A percentile compares a stretch with the other conserved stretches of the same genome.
Evolutionary conservation across 2,888 invertebrate species (phyloP).

Genomic region (Eilema griseolum): DNA sequence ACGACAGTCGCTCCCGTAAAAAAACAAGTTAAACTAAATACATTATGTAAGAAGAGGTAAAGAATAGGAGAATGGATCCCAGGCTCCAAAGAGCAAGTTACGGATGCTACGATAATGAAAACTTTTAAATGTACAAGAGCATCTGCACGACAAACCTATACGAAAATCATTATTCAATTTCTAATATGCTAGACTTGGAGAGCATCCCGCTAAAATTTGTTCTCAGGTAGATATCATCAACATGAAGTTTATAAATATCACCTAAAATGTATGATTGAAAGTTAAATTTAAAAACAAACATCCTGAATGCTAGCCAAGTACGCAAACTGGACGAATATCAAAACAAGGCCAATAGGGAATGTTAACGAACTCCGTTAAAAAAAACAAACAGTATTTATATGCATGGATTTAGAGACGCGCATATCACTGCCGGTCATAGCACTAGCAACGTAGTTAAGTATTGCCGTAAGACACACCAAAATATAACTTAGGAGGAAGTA

Average conservation of each 20-base stretch:
- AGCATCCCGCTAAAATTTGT: background rate
- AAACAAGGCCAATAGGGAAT: constrained; percentile 40
- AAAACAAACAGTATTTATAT: constrained; percentile 44
- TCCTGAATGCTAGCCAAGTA: constrained; percentile 61
- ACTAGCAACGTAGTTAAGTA: constrained; percentile 39
- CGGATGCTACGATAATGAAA: background rate
- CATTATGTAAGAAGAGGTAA: background rate
- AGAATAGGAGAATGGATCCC: background rate
- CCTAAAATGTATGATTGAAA: constrained; percentile 25
- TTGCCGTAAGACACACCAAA: constrained; percentile 28
- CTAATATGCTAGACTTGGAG: background rate
- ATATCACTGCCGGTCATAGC: constrained; percentile 33
- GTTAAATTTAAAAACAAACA: constrained; percentile 49
- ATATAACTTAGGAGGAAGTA: constrained; percentile 19
- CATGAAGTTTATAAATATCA: constrained; percentile 2
- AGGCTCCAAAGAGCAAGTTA: background rate
- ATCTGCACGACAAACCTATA: too few relatives aligned
- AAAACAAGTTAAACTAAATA: background rate
- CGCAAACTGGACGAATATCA: constrained; percentile 43
- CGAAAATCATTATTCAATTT: background rate
- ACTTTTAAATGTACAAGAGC: background rate
- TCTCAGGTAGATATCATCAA: background rate
- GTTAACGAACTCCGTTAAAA: constrained; percentile 47
- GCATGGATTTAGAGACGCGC: constrained; percentile 41
- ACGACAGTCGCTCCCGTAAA: background rate